phyloP scores from a whole-genome alignment of 2,113 vertebrate species.

The Orcinus orca region DNA sequence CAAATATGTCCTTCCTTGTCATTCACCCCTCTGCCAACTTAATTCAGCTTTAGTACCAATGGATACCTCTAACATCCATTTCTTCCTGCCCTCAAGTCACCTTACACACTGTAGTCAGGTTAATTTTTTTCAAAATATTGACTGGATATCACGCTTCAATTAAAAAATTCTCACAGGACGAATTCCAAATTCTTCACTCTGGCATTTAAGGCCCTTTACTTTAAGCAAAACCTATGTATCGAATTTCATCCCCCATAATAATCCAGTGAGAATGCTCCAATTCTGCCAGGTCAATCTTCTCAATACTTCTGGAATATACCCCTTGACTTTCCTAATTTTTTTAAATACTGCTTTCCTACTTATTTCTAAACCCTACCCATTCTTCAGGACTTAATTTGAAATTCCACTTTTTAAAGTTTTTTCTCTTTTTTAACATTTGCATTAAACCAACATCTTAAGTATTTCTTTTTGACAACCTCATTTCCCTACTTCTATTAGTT shows the following conservation, averaged over 20 bases:
- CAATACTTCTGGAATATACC: background rate
- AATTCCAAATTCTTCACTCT: background rate
- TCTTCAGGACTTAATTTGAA: background rate
- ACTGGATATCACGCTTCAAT: background rate
- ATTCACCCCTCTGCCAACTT: background rate
- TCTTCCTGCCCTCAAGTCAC: background rate
- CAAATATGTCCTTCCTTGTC: background rate
- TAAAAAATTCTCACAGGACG: background rate
- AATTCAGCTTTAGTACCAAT: background rate
- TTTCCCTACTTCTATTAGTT: background rate
- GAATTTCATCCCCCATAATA: background rate
- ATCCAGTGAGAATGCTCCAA: background rate
- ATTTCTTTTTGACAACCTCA: background rate
- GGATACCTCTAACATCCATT: background rate
- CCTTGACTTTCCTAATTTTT: background rate
- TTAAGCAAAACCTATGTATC: background rate
- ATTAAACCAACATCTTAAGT: background rate
- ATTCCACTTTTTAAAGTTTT: background rate
- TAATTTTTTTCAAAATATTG: constrained; percentile 21
- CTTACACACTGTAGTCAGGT: background rate
- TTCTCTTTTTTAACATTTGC: background rate
- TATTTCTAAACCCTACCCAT: background rate
- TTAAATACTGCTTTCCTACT: background rate
- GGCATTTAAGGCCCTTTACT: background rate
- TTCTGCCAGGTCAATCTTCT: background rate